Conservation (phyloP, 2,797 vertebrate species). For the Megaceryle alcyon region DNA sequence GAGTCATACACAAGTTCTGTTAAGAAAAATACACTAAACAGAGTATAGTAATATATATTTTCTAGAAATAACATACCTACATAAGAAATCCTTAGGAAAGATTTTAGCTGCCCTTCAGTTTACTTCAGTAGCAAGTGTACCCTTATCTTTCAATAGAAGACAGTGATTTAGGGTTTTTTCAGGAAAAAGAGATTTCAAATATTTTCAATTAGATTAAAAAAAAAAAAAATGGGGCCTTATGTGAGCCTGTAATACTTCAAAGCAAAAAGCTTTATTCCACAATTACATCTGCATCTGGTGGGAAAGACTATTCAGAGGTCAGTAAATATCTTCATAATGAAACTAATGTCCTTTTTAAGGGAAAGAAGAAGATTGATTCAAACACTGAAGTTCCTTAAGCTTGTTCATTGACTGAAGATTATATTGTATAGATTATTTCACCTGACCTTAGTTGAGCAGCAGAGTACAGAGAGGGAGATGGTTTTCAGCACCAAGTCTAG, state of each 20-base stretch:
- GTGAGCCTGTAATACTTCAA: neutral
- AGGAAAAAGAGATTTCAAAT: neutral
- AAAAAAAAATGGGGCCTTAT: neutral
- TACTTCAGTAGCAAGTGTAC: neutral
- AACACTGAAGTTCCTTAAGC: constrained; percentile 28
- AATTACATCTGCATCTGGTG: neutral
- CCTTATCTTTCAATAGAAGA: neutral
- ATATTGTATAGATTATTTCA: neutral
- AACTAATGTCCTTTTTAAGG: neutral
- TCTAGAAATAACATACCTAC: neutral
- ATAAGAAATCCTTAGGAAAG: neutral
- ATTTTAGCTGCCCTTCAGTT: neutral
- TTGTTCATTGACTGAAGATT: constrained; percentile 29
- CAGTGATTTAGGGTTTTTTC: neutral
- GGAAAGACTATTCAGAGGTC: neutral
- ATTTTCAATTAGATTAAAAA: neutral
- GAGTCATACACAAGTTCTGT: neutral
- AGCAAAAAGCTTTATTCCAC: neutral
- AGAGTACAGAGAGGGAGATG: neutral
- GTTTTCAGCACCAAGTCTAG: neutral
- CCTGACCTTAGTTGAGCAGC: neutral
- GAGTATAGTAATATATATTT: neutral
- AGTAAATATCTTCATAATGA: neutral
- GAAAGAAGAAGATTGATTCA: constrained; percentile 28
- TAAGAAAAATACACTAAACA: neutral